Base-by-base conservation (phyloP, 2,888 invertebrate species). In the Lottia gigantea region DNA sequence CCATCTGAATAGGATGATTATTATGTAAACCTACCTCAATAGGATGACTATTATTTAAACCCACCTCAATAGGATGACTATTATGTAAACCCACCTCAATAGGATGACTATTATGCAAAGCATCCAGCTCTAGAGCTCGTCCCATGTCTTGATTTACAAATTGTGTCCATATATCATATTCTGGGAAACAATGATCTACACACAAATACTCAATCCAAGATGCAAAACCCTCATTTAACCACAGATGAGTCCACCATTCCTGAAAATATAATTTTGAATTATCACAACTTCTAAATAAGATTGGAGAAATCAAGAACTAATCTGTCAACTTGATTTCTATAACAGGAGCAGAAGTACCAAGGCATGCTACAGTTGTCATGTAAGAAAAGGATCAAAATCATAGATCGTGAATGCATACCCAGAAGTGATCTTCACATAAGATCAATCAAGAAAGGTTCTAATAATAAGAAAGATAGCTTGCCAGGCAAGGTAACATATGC, bases 181-280 rank as follows among this genome's bases (percentile, higher is more conserved):
- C 95, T 0, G 97, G 97, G 88, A 96, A 97, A 69, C 96, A 90
- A 87, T 94, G 93, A 85, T 95, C 94, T 0, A 97, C 95, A 90
- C 97, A 97, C 7, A 97, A 91, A 85, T 95, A 97, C 88, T 98
- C 97, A 63, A 97, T 95, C 91, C 97, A 98, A 0, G 95, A 94
- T 0, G 98, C 98, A 89, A 96, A 96, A 2, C 96, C 97, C 88
- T 98, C 97, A 89, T 98, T 98, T 47, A 98, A 90, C 97, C 97
- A 98, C 68, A 89, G 90, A 90, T 97, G 95, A 1, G 96, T 96
- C 97, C 97, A 97, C 96, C 96, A 97, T 89, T 96, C 95, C 90
- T 91, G 77, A 4, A 76, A 66, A 1, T 31, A 46, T n/a, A 25
- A 46, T n/a, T n/a, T n/a, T n/a, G n/a, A n/a, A n/a, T n/a, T n/a